phyloP scores from a whole-genome alignment of 35 echinoderm and acorn worm genomes.

The Acanthaster planci region DNA sequence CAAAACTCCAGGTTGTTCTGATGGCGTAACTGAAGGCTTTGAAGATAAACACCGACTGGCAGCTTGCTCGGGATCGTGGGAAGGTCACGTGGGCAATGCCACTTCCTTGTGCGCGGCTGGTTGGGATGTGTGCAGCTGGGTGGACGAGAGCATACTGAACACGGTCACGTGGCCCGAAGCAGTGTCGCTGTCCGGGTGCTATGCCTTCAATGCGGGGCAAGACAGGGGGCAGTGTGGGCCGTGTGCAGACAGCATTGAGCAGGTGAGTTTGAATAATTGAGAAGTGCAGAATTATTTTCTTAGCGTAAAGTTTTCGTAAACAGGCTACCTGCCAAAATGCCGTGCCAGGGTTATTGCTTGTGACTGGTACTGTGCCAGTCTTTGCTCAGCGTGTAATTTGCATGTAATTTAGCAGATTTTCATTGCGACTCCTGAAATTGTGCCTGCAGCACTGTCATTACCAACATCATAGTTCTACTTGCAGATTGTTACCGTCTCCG shows the following conservation, averaged over 20 bases:
- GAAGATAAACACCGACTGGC: constrained; percentile 50
- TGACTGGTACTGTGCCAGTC: too few species aligned
- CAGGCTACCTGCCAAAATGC: too few species aligned
- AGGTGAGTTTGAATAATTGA: too few species aligned
- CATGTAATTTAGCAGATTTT: too few species aligned
- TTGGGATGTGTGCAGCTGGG: constrained; percentile 88
- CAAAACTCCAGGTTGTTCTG: constrained; percentile 73
- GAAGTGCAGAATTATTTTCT: too few species aligned
- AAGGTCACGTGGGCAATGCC: constrained; percentile 83
- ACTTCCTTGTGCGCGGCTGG: constrained; percentile 76
- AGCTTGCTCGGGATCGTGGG: constrained; percentile 78
- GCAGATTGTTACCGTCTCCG: too few species aligned
- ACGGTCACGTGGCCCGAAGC: constrained; percentile 74
- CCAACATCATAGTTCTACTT: too few species aligned
- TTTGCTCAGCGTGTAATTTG: too few species aligned
- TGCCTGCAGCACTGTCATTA: too few species aligned
- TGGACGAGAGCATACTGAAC: constrained; percentile 66
- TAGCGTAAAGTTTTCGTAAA: too few species aligned
- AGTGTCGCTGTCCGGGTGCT: constrained; percentile 67
- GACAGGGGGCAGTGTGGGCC: constrained; percentile 79
- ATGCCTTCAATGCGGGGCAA: constrained; percentile 87
- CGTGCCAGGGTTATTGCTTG: too few species aligned
- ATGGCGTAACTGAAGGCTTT: constrained; percentile 69
- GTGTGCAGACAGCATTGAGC: constrained; percentile 69
- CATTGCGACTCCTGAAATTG: too few species aligned